A percentile compares a stretch with the other conserved stretches of the same genome.
Evolutionary conservation across 2,888 invertebrate genomes (phyloP).

Genomic region (Apotomis turbidana): DNA sequence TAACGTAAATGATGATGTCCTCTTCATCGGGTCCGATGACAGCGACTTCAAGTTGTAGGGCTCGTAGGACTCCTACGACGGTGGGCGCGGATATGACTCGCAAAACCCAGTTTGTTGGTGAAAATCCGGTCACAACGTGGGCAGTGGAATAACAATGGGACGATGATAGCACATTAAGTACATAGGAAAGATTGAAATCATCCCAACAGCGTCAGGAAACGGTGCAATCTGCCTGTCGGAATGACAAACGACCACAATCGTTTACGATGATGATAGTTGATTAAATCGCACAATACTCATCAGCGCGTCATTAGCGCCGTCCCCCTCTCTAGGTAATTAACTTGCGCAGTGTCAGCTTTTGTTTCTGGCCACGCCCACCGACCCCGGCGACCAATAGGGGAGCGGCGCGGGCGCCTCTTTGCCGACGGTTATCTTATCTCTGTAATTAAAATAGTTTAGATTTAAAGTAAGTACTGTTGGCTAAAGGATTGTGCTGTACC

Average conservation of each 20-base stretch:
- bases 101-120: too few relatives aligned
- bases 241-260: slow-evolving; percentile 23
- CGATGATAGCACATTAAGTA: background rate
- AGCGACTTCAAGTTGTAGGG: too few relatives aligned
- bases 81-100: too few relatives aligned
- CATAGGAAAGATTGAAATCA: slow-evolving; percentile 19
- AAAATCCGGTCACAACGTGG: too few relatives aligned
- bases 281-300: slow-evolving; percentile 36
- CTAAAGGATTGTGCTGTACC: background rate
- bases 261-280: slow-evolving; percentile 14
- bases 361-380: slow-evolving; percentile 51
- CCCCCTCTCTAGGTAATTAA: slow-evolving; percentile 24
- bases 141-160: background rate
- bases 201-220: slow-evolving; percentile 13
- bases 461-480: background rate
- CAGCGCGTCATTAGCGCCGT: slow-evolving; percentile 27
- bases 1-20: background rate
- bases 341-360: slow-evolving; percentile 39
- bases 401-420: slow-evolving; percentile 47
- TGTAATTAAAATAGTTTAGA: slow-evolving; percentile 34
- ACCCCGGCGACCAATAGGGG: slow-evolving; percentile 60
- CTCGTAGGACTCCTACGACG: too few relatives aligned
- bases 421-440: slow-evolving; percentile 31
- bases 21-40: too few relatives aligned
- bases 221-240: slow-evolving; percentile 10